Evolutionary conservation across 2,113 vertebrate species (phyloP).

Genomic region (Pluvianellus socialis): DNA sequence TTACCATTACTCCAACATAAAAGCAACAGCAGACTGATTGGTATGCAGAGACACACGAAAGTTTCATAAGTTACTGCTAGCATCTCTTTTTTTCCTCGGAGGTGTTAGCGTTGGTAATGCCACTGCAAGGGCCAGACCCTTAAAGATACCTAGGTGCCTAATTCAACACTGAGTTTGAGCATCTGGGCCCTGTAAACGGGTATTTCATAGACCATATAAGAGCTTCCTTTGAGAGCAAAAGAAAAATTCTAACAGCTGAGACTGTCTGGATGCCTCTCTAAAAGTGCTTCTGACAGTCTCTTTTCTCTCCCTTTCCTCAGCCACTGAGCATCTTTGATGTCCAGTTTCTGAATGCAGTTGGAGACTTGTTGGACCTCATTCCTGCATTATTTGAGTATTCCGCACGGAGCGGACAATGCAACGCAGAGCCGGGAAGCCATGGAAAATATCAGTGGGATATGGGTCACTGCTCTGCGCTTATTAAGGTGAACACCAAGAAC

Average conservation of each 20-base stretch:
- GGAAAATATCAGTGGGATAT: conserved; percentile 77
- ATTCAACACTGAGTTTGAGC: neutral
- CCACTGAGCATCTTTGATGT: conserved; percentile 82
- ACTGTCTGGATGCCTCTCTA: neutral
- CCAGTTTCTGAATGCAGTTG: conserved; percentile 85
- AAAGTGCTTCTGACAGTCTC: neutral
- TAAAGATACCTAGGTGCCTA: neutral
- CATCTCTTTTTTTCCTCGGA: neutral
- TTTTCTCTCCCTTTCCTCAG: conserved; percentile 61
- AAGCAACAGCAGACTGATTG: neutral
- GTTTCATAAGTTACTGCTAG: neutral
- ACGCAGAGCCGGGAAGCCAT: neutral
- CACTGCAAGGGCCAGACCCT: neutral
- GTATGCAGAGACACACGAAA: neutral
- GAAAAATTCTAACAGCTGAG: neutral
- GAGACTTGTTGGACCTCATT: conserved; percentile 91
- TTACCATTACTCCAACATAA: neutral
- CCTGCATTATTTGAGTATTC: conserved; percentile 75
- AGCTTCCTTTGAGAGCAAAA: neutral
- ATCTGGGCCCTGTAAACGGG: neutral
- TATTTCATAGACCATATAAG: neutral
- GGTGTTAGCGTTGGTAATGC: neutral
- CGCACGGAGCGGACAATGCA: neutral
- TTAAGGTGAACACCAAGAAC: conserved; percentile 82
- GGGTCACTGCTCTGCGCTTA: conserved; percentile 93